These are phyloP conservation scores for Hesperia comma DNA, from an alignment of 2,888 invertebrate species.

Conservation along the genomic window DNA sequence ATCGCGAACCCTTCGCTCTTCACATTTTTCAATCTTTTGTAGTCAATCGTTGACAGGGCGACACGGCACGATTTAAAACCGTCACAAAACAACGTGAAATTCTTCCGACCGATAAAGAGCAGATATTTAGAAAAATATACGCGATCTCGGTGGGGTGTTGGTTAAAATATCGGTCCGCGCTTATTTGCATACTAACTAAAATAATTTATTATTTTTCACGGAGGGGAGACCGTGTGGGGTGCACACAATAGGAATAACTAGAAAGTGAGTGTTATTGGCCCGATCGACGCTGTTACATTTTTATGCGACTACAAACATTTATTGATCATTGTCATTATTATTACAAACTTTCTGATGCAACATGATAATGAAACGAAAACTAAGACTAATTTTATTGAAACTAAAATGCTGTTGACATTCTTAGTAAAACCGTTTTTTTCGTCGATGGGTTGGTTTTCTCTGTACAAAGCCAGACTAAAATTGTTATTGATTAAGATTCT, in stretches of 20 bases:
- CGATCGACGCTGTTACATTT: conserved; percentile 66
- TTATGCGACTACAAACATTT: conserved; percentile 58
- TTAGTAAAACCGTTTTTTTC: too few species aligned
- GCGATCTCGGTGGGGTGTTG: conserved; percentile 77
- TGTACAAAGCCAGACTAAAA: too few species aligned
- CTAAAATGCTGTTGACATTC: too few species aligned
- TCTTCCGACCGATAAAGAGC: conserved; percentile 71
- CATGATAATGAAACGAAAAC: too few species aligned
- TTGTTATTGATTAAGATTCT: too few species aligned
- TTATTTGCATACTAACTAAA: conserved; percentile 85
- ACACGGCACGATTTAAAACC: conserved; percentile 35
- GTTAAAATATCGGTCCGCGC: conserved; percentile 79
- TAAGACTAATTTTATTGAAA: too few species aligned
- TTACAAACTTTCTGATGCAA: not conserved
- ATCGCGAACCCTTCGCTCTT: too few species aligned
- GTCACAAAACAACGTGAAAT: conserved; percentile 43
- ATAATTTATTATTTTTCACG: conserved; percentile 83
- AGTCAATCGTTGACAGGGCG: not conserved
- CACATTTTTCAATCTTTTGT: too few species aligned
- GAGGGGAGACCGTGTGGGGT: conserved; percentile 77
- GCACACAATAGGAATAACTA: conserved; percentile 77
- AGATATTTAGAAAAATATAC: conserved; percentile 68
- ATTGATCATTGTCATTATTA: conserved; percentile 43
- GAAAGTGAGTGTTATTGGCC: conserved; percentile 80
- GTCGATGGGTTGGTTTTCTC: too few species aligned